These are phyloP conservation scores for Drusus annulatus DNA, from an alignment of 1,140 invertebrate genomes.

Conservation along the genomic window DNA sequence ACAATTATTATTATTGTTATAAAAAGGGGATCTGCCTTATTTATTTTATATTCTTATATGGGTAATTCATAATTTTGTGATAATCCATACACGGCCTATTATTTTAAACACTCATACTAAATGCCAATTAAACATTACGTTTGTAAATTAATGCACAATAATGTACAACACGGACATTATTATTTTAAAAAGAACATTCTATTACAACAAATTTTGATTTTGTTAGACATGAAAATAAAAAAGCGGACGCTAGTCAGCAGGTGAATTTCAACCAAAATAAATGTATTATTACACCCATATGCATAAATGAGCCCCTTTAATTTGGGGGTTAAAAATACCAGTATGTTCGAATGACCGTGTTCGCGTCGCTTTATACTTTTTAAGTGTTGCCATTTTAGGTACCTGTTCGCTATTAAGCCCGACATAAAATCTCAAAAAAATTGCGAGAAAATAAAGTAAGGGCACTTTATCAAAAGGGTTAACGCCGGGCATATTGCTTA, in stretches of 20 bases:
- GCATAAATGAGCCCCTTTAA: background rate
- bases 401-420: conserved; percentile 13
- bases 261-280: background rate
- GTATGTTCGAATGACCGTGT: conserved; percentile 1
- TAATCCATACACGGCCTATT: too few species aligned
- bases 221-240: background rate
- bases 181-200: background rate
- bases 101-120: too few species aligned
- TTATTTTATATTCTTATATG: too few species aligned
- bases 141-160: too few species aligned
- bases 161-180: background rate
- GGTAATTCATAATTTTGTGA: too few species aligned
- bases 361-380: conserved; percentile 7
- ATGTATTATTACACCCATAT: background rate
- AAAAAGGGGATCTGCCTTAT: too few species aligned
- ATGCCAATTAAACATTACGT: background rate
- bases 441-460: too few species aligned
- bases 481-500: background rate
- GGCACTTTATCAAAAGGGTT: background rate
- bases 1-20: too few species aligned
- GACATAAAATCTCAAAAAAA: too few species aligned
- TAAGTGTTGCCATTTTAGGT: conserved; percentile 33
- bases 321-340: background rate
- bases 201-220: background rate
- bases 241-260: background rate